Evolutionary conservation across 2,113 vertebrate species (phyloP).

Genomic region (Clupea harengus): DNA sequence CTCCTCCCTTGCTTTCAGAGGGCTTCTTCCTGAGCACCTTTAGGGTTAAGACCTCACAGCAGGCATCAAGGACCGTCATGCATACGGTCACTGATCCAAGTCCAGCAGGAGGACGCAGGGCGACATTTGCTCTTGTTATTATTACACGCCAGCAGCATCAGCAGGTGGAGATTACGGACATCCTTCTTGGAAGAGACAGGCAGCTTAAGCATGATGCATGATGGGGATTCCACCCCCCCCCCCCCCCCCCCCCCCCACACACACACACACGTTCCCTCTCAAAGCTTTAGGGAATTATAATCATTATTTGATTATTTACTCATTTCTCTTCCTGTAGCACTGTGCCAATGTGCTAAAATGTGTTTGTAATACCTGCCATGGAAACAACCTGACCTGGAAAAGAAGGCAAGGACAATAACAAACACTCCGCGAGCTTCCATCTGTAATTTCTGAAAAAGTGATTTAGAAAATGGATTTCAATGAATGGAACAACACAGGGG

Average conservation of each 20-base stretch:
- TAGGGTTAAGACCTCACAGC: background rate
- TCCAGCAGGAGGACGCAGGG: conserved; percentile 8
- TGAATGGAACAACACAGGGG: background rate
- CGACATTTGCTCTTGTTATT: conserved; percentile 20
- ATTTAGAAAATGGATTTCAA: conserved; percentile 29
- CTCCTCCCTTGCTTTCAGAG: background rate
- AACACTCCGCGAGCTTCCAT: background rate
- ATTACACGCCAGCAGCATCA: conserved; percentile 22
- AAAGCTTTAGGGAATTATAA: conserved; percentile 20
- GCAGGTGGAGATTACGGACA: conserved; percentile 15
- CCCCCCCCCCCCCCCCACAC: too few relatives aligned
- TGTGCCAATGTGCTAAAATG: background rate
- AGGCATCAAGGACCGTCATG: background rate
- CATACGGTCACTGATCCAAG: background rate
- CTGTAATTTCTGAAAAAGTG: conserved; percentile 7
- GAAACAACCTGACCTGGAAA: conserved; percentile 8
- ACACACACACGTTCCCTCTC: background rate
- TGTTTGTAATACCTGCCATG: background rate
- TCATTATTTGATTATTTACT: conserved; percentile 23
- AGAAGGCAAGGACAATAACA: conserved; percentile 7
- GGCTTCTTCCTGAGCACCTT: background rate
- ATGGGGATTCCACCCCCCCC: background rate
- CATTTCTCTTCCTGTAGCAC: background rate
- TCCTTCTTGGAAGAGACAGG: conserved; percentile 18
- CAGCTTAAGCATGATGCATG: background rate